phyloP scores from a whole-genome alignment of 2,113 vertebrate species.

The Nycticorax nycticorax region DNA sequence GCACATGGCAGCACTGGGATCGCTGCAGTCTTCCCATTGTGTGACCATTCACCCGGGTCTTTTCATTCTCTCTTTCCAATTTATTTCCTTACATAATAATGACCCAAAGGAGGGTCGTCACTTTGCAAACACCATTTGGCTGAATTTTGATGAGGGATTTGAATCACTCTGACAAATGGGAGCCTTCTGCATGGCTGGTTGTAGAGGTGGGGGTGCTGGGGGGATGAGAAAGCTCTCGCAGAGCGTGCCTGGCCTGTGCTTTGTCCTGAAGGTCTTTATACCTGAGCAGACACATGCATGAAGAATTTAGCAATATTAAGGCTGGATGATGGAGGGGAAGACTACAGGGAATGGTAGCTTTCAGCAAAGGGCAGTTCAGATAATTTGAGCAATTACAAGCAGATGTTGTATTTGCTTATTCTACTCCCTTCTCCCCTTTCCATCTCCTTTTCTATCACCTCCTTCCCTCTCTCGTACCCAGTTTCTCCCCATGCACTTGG shows the following conservation, averaged over 20 bases:
- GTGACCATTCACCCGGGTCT: neutral
- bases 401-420: neutral
- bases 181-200: conserved; percentile 44
- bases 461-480: neutral
- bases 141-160: conserved; percentile 61
- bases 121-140: conserved; percentile 42
- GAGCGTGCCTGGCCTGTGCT: neutral
- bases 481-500: fast-evolving
- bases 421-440: neutral
- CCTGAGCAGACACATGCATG: neutral
- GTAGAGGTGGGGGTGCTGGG: neutral
- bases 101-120: conserved; percentile 52
- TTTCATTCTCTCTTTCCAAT: conserved; percentile 34
- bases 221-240: neutral
- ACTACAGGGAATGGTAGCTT: neutral
- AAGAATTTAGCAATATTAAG: neutral
- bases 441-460: neutral
- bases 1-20: neutral
- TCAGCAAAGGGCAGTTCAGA: neutral
- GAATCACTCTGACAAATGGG: conserved; percentile 43
- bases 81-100: conserved; percentile 56
- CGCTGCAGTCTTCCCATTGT: neutral
- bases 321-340: neutral
- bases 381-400: neutral
- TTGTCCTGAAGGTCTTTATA: conserved; percentile 32